Evolutionary conservation across 2,888 invertebrate species (phyloP).

Genomic region (Oscheius onirici): DNA sequence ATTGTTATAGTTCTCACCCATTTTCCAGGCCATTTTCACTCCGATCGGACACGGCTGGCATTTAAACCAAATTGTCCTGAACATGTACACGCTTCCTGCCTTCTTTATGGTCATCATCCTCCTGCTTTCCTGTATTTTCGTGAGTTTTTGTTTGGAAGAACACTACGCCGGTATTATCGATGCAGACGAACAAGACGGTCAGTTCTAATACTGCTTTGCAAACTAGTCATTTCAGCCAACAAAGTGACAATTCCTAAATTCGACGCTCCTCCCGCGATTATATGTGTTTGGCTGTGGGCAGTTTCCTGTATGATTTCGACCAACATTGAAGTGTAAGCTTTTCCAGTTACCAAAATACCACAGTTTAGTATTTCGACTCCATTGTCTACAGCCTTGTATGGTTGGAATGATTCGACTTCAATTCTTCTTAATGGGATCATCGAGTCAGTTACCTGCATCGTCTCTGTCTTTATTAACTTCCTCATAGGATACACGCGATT

Average conservation of each 20-base stretch:
- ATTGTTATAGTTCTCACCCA: not conserved
- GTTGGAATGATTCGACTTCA: conserved; percentile 49
- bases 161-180: conserved; percentile 54
- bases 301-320: conserved; percentile 51
- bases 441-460: conserved; percentile 35
- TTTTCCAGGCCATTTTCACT: conserved; percentile 39
- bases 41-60: conserved; percentile 45
- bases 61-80: conserved; percentile 29
- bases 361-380: conserved; percentile 49
- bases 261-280: conserved; percentile 47
- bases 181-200: conserved; percentile 39
- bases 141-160: conserved; percentile 47
- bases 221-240: not conserved
- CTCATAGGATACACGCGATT: conserved; percentile 41
- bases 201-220: not conserved
- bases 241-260: conserved; percentile 46
- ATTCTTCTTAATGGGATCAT: conserved; percentile 47
- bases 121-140: conserved; percentile 37
- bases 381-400: conserved; percentile 42
- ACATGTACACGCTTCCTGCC: conserved; percentile 54
- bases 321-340: conserved; percentile 55
- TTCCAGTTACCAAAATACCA: not conserved
- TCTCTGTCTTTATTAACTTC: conserved; percentile 40
- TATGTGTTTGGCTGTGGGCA: conserved; percentile 55
- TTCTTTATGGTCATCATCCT: conserved; percentile 50